Evolutionary conservation across 2,888 invertebrate genomes (phyloP), one percentile per base, ranked within the genome.

Genomic region (Amiota communis): DNA sequence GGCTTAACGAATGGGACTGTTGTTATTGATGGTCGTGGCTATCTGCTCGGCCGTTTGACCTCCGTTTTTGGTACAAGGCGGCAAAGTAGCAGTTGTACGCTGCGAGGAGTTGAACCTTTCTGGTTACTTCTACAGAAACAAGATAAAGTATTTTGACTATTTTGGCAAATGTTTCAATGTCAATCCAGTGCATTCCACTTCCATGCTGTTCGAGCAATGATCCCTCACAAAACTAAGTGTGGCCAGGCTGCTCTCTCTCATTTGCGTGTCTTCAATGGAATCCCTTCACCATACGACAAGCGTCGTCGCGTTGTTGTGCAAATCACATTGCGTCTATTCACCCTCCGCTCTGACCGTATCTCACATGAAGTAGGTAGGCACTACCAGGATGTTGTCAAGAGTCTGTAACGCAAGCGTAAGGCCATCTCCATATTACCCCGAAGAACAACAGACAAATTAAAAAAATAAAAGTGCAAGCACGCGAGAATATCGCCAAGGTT

Each of bases 301-400:
- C n/a, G n/a, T n/a, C n/a, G n/a, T 99, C 94, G 98, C 84, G 95
- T 98, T 53, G 97, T 98, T 71, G 97, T 99, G 9, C 99, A 99
- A 72, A 95, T n/a, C n/a, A n/a, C n/a, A n/a, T 97, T 72, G 98
- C 99, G 1, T 94, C 95, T 98, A 72, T 93, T 99, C 90, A 96
- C 98, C 85, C 91, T 99, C 81, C 97, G 97, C 90, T 98, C 98
- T 77, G 97, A 97, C 86, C 95, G 99, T 89, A 98, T 99, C 80
- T 97, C 98, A 63, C 97, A 98, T 90, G 99, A 99, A 91, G 98
- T 99, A 74, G 99, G 99, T 87, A 99, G 99, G 99, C 99, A 99
- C 91, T 99, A 99, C 93, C 95, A 97, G 90, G 94, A 95, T 80
- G 98, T 99, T 72, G 96, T 99, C 75, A 95, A 96, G 89, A 97